Evolutionary conservation across 1,140 invertebrate species (phyloP).

Genomic region (Lanistes nyassanus): DNA sequence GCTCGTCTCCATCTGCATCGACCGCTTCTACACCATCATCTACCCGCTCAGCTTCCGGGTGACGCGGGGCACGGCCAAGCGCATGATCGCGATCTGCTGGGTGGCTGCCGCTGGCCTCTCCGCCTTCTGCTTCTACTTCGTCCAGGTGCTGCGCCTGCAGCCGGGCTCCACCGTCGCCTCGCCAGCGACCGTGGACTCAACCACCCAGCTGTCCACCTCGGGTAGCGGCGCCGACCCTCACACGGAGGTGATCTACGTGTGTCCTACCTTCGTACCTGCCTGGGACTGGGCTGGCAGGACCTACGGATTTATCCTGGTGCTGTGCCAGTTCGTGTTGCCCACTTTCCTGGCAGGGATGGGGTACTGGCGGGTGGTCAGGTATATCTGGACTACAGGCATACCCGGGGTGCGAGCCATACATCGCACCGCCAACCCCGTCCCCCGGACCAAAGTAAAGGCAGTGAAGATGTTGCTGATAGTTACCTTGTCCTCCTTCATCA

Average conservation of each 20-base stretch:
- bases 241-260: slow-evolving; percentile 11
- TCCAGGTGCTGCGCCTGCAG: slow-evolving; percentile 24
- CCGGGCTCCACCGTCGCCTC: background rate
- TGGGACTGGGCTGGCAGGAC: slow-evolving; percentile 30
- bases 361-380: slow-evolving; percentile 41
- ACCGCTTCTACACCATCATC: slow-evolving; percentile 59
- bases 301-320: slow-evolving; percentile 37
- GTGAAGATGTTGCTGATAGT: slow-evolving; percentile 53
- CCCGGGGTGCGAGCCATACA: slow-evolving; percentile 37
- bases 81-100: slow-evolving; percentile 45
- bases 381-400: slow-evolving; percentile 45
- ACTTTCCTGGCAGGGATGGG: slow-evolving; percentile 30
- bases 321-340: slow-evolving; percentile 41
- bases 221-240: background rate
- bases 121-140: slow-evolving; percentile 46
- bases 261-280: slow-evolving; percentile 40
- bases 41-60: slow-evolving; percentile 61
- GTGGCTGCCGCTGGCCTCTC: slow-evolving; percentile 34
- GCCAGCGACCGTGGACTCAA: background rate
- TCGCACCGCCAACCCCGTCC: slow-evolving; percentile 50
- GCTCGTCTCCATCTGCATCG: slow-evolving; percentile 48
- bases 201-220: background rate
- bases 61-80: slow-evolving; percentile 54
- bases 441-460: slow-evolving; percentile 58
- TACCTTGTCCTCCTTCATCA: slow-evolving; percentile 30